Conservation (phyloP, 35 echinoderm and acorn worm species). For the Lytechinus pictus region DNA sequence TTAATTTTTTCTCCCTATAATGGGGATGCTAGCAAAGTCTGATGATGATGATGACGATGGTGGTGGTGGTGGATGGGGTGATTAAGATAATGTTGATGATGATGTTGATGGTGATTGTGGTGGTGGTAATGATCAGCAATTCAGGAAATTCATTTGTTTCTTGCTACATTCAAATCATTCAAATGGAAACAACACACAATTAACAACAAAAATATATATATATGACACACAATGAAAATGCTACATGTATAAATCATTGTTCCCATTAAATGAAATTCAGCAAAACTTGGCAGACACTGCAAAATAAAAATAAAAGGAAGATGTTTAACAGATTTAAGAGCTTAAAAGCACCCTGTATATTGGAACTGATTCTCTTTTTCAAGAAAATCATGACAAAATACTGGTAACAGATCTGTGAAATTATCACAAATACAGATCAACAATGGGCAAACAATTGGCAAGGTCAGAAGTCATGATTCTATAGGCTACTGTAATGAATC, state of each 20-base stretch:
- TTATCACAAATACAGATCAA: no score
- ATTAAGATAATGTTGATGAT: no score
- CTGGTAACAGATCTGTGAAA: no score
- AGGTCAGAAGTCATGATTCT: no score
- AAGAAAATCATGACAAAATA: not conserved
- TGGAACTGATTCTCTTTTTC: not conserved
- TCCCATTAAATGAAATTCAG: not conserved
- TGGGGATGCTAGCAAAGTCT: not conserved
- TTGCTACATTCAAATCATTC: not conserved
- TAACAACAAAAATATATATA: not conserved
- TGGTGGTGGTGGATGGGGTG: no score
- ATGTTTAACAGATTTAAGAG: not conserved
- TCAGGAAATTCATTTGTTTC: not conserved
- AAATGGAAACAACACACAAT: not conserved
- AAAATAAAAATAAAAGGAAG: no score
- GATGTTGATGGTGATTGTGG: no score
- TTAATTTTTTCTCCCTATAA: not conserved
- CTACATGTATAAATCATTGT: not conserved
- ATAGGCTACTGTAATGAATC: no score
- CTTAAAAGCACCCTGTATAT: not conserved
- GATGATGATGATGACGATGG: no score
- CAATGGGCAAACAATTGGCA: no score
- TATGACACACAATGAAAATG: not conserved
- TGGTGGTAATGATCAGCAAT: not conserved
- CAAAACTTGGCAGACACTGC: not conserved